Evolutionary conservation across 2,888 invertebrate genomes (phyloP).

Genomic region (Aphelenchoides bicaudatus): DNA sequence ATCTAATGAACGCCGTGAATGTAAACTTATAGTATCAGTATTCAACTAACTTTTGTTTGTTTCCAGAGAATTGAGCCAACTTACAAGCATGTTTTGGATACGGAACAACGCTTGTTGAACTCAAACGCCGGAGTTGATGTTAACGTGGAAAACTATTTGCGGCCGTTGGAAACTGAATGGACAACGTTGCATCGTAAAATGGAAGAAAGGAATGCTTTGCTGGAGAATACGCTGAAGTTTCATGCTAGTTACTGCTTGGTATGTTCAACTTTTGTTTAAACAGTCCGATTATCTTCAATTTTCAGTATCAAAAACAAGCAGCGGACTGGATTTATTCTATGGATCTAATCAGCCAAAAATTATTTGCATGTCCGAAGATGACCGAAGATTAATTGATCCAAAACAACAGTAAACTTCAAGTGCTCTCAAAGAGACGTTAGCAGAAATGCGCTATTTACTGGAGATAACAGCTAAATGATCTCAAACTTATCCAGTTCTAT

Average conservation of each 20-base stretch:
- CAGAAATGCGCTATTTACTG: neutral
- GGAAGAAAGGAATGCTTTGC: slow-evolving; percentile 26
- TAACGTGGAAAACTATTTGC: slow-evolving; percentile 29
- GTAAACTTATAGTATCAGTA: neutral
- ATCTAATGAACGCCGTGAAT: slow-evolving; percentile 5
- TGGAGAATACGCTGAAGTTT: slow-evolving; percentile 35
- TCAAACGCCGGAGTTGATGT: neutral
- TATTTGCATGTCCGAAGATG: too few species aligned
- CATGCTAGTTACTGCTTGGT: slow-evolving; percentile 34
- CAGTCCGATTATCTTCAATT: neutral
- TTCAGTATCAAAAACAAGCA: too few species aligned
- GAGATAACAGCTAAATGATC: too few species aligned
- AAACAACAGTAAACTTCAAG: too few species aligned
- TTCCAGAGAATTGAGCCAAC: slow-evolving; percentile 36
- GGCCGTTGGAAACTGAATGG: slow-evolving; percentile 40
- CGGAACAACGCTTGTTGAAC: slow-evolving; percentile 17
- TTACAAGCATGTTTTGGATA: slow-evolving; percentile 33
- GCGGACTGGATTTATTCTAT: too few species aligned
- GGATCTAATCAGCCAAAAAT: too few species aligned
- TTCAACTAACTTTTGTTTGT: neutral
- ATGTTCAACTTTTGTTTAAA: neutral
- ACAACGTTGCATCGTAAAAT: slow-evolving; percentile 22
- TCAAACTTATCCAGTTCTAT: too few species aligned
- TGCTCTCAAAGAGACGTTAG: too few species aligned
- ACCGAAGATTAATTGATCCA: too few species aligned